A percentile compares a stretch with the other conserved stretches of the same genome.
Conservation (phyloP, 2,888 invertebrate genomes). For the Dicyrtomina minuta region DNA sequence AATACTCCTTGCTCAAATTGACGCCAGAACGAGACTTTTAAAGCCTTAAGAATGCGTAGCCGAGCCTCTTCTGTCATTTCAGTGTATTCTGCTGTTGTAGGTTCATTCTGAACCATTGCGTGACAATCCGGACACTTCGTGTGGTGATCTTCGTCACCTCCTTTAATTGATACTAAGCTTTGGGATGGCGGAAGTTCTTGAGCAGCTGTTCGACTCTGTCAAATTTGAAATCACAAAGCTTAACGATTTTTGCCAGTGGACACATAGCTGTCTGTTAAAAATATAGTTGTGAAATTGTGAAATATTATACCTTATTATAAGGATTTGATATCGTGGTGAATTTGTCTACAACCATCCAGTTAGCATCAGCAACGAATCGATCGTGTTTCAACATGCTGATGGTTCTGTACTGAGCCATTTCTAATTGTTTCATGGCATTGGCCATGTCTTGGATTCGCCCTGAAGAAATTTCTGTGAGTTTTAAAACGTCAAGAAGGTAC, state of each 20-base stretch:
- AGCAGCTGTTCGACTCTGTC: too few species aligned
- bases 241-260: neutral
- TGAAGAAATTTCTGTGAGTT: conserved; percentile 61
- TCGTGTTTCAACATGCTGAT: conserved; percentile 63
- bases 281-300: neutral
- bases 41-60: conserved; percentile 63
- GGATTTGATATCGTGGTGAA: conserved; percentile 64
- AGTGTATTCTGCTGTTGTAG: conserved; percentile 63
- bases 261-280: neutral
- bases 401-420: conserved; percentile 60
- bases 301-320: conserved; percentile 57
- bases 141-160: conserved; percentile 1
- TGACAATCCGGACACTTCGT: conserved; percentile 36
- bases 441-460: conserved; percentile 64
- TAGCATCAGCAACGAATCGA: conserved; percentile 66
- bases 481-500: conserved; percentile 61
- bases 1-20: conserved; percentile 67
- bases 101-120: conserved; percentile 60
- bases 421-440: conserved; percentile 61
- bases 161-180: conserved; percentile 29
- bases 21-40: conserved; percentile 67
- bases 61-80: conserved; percentile 65
- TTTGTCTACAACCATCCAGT: conserved; percentile 63
- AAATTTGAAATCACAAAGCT: neutral
- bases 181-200: conserved; percentile 12